A percentile compares a stretch with the other conserved stretches of the same genome.
Conservation (phyloP, 2,797 vertebrate genomes). For the Lophotriccus pileatus region DNA sequence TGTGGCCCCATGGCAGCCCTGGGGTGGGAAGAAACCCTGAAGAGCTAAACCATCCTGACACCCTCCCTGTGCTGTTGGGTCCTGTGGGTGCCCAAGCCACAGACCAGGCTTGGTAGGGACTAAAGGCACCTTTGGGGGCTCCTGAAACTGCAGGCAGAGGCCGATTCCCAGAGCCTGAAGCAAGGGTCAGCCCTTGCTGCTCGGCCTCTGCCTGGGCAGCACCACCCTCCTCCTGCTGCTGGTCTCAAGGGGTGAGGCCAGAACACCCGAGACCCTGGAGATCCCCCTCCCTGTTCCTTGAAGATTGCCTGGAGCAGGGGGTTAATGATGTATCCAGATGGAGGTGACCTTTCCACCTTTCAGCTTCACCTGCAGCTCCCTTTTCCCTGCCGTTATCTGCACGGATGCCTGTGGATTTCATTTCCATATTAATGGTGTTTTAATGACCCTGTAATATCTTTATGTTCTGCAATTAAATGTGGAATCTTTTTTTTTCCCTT, state of each 20-base stretch:
- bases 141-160: neutral
- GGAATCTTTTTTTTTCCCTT: neutral
- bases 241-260: neutral
- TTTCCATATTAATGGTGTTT: conserved; percentile 64
- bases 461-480: conserved; percentile 48
- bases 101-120: fast-evolving
- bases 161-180: neutral
- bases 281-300: fast-evolving
- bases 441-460: conserved; percentile 57
- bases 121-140: neutral
- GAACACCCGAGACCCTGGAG: fast-evolving
- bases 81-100: fast-evolving
- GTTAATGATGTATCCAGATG: neutral
- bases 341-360: neutral
- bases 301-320: neutral
- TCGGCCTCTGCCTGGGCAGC: neutral
- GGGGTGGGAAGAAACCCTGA: fast-evolving
- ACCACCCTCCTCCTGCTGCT: fast-evolving
- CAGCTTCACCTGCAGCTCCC: conserved; percentile 25
- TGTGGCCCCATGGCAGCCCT: neutral
- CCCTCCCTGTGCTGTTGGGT: fast-evolving
- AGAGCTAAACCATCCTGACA: neutral
- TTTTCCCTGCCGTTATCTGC: conserved; percentile 18
- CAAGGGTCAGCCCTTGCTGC: neutral
- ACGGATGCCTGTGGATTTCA: conserved; percentile 43